These are phyloP conservation scores for Sarcophaga subvicina DNA, from an alignment of 2,888 invertebrate genomes.

Conservation along the genomic window DNA sequence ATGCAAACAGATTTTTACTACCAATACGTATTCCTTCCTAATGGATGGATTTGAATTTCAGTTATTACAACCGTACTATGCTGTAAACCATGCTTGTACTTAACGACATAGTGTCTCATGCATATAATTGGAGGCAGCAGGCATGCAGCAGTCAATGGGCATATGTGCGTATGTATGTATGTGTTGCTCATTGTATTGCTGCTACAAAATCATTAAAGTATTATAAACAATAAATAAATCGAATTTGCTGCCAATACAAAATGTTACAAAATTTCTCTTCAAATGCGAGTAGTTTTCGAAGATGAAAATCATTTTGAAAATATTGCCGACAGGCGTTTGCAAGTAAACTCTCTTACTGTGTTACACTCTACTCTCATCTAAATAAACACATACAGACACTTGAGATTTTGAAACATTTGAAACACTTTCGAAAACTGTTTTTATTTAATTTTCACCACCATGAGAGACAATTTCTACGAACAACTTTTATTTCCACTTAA, in stretches of 20 bases:
- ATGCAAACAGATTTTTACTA: slow-evolving; percentile 51
- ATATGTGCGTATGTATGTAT: background rate
- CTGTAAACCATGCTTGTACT: too few relatives aligned
- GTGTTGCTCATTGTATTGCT: background rate
- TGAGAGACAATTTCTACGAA: too few relatives aligned
- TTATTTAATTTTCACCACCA: too few relatives aligned
- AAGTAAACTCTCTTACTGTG: slow-evolving; percentile 40
- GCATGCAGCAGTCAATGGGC: too few relatives aligned
- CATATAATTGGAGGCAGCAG: too few relatives aligned
- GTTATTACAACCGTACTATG: background rate
- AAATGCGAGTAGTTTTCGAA: background rate
- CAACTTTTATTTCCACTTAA: too few relatives aligned
- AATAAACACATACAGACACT: background rate
- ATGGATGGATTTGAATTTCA: slow-evolving; percentile 22
- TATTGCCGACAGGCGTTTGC: slow-evolving; percentile 45
- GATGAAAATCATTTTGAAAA: slow-evolving; percentile 9
- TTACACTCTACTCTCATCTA: slow-evolving; percentile 8
- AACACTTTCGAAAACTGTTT: slow-evolving; percentile 9
- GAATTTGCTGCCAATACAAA: slow-evolving; percentile 58
- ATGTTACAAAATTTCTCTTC: slow-evolving; percentile 46
- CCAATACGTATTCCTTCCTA: slow-evolving; percentile 52
- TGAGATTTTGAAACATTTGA: slow-evolving; percentile 3
- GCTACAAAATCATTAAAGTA: slow-evolving; percentile 52
- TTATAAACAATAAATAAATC: slow-evolving; percentile 61
- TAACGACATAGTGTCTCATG: too few relatives aligned